Conservation (phyloP, 2,797 vertebrate species). For the Lithobates sylvaticus region DNA sequence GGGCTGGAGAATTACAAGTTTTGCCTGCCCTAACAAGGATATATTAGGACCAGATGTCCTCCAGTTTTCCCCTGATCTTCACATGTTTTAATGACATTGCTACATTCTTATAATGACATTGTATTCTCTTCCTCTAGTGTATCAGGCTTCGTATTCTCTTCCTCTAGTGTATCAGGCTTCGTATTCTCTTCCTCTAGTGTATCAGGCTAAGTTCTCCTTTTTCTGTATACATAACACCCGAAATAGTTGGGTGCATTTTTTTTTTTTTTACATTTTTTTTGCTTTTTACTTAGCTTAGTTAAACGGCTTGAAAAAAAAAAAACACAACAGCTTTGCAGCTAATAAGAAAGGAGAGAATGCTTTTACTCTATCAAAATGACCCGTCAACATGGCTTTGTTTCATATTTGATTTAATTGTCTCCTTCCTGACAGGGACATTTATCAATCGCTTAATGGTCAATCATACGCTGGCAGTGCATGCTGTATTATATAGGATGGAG, state of each 20-base stretch:
- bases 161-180: too few species aligned
- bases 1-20: too few species aligned
- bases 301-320: slow-evolving; percentile 78
- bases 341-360: slow-evolving; percentile 91
- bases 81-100: too few species aligned
- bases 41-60: too few species aligned
- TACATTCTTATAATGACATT: too few species aligned
- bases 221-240: not conserved
- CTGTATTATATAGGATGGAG: slow-evolving; percentile 95
- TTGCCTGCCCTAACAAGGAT: too few species aligned
- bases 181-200: too few species aligned
- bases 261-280: not conserved
- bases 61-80: too few species aligned
- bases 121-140: too few species aligned
- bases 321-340: slow-evolving; percentile 86
- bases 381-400: slow-evolving; percentile 99
- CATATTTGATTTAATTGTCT: slow-evolving; percentile 99
- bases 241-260: not conserved
- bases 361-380: slow-evolving; percentile 94
- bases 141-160: too few species aligned
- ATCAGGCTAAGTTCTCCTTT: not conserved
- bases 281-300: slow-evolving; percentile 71
- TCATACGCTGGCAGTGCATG: slow-evolving; percentile 97
- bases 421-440: slow-evolving; percentile 98
- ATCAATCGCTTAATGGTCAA: slow-evolving; percentile 99